Evolutionary conservation across 2,888 invertebrate genomes (phyloP), one percentile per base, ranked within the genome.

Genomic region (Caenorhabditis sp.): DNA sequence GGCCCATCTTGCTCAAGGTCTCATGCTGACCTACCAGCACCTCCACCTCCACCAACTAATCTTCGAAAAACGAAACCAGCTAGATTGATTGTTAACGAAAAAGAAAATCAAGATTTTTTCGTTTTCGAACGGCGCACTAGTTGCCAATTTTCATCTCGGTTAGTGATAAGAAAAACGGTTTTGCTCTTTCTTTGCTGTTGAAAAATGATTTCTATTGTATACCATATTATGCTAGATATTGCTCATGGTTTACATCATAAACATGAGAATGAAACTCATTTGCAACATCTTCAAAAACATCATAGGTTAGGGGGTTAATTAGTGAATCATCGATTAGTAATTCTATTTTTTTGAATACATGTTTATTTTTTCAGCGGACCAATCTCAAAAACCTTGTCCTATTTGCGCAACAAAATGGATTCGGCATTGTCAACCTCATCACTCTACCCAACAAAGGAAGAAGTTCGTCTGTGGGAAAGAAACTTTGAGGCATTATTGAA

Each of bases 381-480:
- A 10, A 70, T 85, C 67, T 76, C 80, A 21, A 84, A 84, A 66
- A 84, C 83, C 17, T 60, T 85, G 50, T 80, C 82, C 26, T 85
- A 78, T 58, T 26, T 86, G 25, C 75, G 81, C 8, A 70, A 66
- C 49, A 85, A 85, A 67, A 76, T 83, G 70, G 86, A 86, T 61
- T 63, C 75, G 31, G 80, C 83, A 12, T 67, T 80, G 21, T 77
- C 81, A 26, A 77, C 78, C 0, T 83, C 84, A 5, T 67, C 78
- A 1, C 75, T 86, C 56, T 85, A 76, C 56, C 84, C 84, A 26
- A 60, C 84, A 21, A 67, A 69, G 7, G 85, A 86, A 20, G 87
- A 87, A 50, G 77, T 86, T 25, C 77, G 81, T 21, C 72, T 75
- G 21, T 87, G 86, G 87, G 80, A 82, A 59, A 78, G 69, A 8